Conservation (phyloP, 2,113 vertebrate species). For the Butastur rufipennis region DNA sequence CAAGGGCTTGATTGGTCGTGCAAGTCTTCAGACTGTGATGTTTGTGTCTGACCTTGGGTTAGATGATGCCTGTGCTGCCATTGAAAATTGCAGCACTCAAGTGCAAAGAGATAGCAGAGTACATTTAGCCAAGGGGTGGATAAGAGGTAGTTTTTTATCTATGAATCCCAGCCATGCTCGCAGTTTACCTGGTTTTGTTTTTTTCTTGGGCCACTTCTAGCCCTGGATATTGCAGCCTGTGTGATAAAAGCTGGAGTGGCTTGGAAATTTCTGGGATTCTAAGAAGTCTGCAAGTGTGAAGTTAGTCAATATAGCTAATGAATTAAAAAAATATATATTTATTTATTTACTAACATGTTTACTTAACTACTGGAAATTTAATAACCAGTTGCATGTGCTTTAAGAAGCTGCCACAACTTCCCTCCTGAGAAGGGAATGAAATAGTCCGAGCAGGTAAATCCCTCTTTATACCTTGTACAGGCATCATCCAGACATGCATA, state of each 20-base stretch:
- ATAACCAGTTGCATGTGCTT: neutral
- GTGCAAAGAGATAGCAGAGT: neutral
- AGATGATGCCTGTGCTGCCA: neutral
- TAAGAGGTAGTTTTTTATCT: neutral
- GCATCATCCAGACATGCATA: neutral
- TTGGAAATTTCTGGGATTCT: neutral
- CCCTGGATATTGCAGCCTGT: neutral
- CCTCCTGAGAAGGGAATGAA: neutral
- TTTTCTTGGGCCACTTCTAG: neutral
- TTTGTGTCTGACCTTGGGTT: neutral
- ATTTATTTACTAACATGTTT: neutral
- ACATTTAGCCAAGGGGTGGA: neutral
- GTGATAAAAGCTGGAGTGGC: neutral
- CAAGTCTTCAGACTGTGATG: accelerated
- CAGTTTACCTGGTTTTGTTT: neutral
- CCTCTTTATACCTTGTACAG: accelerated
- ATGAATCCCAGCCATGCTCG: neutral
- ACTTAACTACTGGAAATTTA: neutral
- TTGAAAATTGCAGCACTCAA: neutral
- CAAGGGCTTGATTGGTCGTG: no score
- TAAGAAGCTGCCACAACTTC: neutral
- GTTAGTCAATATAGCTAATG: neutral
- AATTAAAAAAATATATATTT: neutral
- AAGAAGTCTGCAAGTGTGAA: neutral
- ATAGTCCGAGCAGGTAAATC: neutral